phyloP scores from a whole-genome alignment of 2,113 vertebrate genomes.

The Tinamus guttatus region DNA sequence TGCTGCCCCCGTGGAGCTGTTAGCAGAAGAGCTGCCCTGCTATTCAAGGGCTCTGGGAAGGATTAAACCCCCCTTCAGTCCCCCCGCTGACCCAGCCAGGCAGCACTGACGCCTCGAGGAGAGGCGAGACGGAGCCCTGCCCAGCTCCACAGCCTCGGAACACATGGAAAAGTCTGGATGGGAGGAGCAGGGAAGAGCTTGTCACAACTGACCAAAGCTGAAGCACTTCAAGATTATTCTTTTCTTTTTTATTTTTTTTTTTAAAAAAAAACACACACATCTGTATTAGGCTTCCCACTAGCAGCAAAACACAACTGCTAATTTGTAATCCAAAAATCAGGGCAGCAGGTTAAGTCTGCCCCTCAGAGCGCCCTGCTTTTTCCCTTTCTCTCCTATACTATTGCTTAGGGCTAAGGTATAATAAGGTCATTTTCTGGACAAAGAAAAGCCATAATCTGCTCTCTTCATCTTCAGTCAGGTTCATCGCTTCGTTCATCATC shows the following conservation, averaged over 20 bases:
- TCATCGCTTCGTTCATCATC: accelerated
- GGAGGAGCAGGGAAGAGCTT: neutral
- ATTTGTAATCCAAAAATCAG: neutral
- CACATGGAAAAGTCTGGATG: conserved; percentile 31
- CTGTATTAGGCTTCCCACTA: neutral
- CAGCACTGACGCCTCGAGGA: neutral
- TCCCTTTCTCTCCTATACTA: neutral
- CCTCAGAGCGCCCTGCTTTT: neutral
- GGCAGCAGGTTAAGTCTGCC: neutral
- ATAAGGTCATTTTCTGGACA: neutral
- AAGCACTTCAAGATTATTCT: neutral
- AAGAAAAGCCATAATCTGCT: neutral
- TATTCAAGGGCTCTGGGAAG: neutral
- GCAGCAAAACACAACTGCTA: neutral
- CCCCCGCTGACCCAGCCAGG: neutral
- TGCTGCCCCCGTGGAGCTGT: neutral
- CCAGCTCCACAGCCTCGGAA: neutral
- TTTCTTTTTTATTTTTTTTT: neutral
- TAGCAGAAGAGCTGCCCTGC: accelerated
- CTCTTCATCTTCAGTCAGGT: neutral
- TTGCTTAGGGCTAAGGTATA: neutral
- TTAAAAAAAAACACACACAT: neutral
- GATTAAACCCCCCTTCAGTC: neutral
- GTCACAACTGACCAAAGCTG: neutral
- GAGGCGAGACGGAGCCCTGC: neutral